These are phyloP conservation scores for Mohoua ochrocephala DNA, from an alignment of 2,113 vertebrate genomes.

Conservation along the genomic window DNA sequence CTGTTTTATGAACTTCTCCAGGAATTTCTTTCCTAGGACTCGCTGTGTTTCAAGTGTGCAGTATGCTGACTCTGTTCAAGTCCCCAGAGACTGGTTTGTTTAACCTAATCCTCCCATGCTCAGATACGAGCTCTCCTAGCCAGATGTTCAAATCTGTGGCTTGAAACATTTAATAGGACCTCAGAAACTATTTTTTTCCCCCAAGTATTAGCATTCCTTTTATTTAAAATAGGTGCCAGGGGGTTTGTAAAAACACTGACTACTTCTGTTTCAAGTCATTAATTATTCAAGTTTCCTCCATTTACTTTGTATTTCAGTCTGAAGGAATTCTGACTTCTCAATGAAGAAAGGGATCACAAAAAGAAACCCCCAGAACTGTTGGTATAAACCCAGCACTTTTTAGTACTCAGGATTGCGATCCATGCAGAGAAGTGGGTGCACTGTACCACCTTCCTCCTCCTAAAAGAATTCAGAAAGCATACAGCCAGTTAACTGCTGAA, in stretches of 20 bases:
- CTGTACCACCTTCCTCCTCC: background rate
- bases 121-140: background rate
- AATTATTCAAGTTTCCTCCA: slow-evolving; percentile 57
- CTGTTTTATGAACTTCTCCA: slow-evolving; percentile 1
- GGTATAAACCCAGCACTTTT: background rate
- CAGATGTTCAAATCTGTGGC: slow-evolving; percentile 40
- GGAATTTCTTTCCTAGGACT: slow-evolving; percentile 31
- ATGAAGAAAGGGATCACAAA: background rate
- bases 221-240: slow-evolving; percentile 50
- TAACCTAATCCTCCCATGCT: background rate
- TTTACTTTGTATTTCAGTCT: slow-evolving; percentile 39
- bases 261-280: slow-evolving; percentile 37
- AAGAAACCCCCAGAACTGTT: background rate
- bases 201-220: slow-evolving; percentile 9
- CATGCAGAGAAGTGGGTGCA: background rate
- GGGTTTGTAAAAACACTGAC: slow-evolving; percentile 40
- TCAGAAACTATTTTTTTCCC: background rate
- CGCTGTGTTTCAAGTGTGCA: background rate
- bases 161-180: slow-evolving; percentile 28
- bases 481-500: background rate
- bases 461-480: background rate
- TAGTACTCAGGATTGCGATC: background rate
- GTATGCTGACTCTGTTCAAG: slow-evolving; percentile 4
- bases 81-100: slow-evolving; percentile 10
- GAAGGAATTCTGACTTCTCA: slow-evolving; percentile 21